Conservation (phyloP, 2,888 invertebrate genomes). For the Athetis lepigone region DNA sequence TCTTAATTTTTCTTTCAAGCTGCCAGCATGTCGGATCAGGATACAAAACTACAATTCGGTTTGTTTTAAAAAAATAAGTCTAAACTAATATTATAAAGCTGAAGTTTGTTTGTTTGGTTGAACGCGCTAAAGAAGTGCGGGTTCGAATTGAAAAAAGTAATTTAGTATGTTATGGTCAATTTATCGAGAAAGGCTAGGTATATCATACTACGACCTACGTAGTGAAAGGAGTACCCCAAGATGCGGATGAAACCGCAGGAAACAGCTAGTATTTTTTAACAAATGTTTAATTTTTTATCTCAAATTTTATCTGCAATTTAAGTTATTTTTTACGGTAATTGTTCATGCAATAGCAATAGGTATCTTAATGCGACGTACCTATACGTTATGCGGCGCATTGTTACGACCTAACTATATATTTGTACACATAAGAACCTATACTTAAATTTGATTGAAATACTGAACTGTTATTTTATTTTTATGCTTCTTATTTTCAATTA, state of each 20-base stretch:
- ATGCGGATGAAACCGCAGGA: too few species aligned
- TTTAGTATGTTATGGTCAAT: too few species aligned
- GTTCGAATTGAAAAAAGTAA: too few species aligned
- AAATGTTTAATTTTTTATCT: slow-evolving; percentile 11
- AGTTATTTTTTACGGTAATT: slow-evolving; percentile 19
- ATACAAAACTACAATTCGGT: slow-evolving; percentile 80
- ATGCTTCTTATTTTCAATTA: too few species aligned
- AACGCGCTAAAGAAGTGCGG: too few species aligned
- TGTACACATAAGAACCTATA: background rate
- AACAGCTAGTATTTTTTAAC: too few species aligned
- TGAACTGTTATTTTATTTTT: too few species aligned
- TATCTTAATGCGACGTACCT: background rate
- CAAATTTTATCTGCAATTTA: slow-evolving; percentile 21
- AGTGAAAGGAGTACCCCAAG: too few species aligned
- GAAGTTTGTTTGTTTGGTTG: too few species aligned
- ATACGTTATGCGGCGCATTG: background rate
- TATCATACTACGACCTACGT: too few species aligned
- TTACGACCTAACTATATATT: background rate
- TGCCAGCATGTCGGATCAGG: slow-evolving; percentile 77
- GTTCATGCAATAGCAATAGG: background rate
- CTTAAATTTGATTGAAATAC: background rate
- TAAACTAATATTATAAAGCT: too few species aligned
- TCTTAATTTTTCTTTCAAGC: slow-evolving; percentile 61
- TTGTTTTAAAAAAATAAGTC: slow-evolving; percentile 63
- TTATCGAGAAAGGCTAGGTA: too few species aligned